phyloP scores from a whole-genome alignment of 2,888 invertebrate species.

The Oxytorus armatus region DNA sequence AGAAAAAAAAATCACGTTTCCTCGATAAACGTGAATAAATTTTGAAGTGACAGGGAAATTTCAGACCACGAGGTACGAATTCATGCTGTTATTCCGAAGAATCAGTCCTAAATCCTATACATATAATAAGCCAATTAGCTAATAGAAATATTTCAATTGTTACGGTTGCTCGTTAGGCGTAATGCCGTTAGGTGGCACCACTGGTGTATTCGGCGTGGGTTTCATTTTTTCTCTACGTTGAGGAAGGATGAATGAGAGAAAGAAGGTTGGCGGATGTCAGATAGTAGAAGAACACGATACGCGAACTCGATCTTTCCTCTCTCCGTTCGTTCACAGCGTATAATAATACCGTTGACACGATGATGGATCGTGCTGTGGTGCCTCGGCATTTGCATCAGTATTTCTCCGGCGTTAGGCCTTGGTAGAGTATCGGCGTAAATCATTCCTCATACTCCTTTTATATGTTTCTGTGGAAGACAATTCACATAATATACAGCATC shows the following conservation, averaged over 20 bases:
- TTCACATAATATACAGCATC: constrained; percentile 11
- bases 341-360: constrained; percentile 81
- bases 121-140: too few species aligned
- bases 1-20: too few species aligned
- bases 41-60: too few species aligned
- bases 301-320: constrained; percentile 53
- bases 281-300: constrained; percentile 50
- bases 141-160: too few species aligned
- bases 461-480: constrained; percentile 14
- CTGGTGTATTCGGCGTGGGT: too few species aligned
- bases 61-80: too few species aligned
- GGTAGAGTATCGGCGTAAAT: constrained; percentile 63
- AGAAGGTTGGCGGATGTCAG: constrained; percentile 37
- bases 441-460: constrained; percentile 32
- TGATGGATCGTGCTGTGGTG: constrained; percentile 81
- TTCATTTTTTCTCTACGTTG: background rate
- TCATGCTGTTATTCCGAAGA: too few species aligned
- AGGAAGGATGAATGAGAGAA: background rate
- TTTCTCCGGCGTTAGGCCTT: constrained; percentile 70
- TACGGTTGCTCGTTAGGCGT: too few species aligned
- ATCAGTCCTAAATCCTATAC: too few species aligned
- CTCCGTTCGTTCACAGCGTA: constrained; percentile 50
- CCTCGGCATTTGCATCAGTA: constrained; percentile 69
- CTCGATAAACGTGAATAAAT: too few species aligned
- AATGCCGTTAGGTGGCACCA: too few species aligned